Evolutionary conservation across 2,113 vertebrate genomes (phyloP), one percentile per base, ranked within the genome.

Genomic region (Paramisgurnus dabryanus): DNA sequence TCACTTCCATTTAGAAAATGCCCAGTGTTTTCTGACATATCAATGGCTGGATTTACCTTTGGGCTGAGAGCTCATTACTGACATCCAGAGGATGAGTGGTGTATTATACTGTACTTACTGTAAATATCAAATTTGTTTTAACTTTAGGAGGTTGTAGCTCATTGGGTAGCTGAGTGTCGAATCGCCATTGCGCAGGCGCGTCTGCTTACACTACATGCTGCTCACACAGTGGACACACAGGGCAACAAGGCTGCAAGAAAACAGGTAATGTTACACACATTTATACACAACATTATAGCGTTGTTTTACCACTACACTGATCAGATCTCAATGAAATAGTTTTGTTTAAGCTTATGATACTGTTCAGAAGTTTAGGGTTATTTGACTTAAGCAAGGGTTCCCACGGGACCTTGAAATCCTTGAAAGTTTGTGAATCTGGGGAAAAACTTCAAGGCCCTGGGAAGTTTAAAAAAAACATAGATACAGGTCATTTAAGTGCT

Each of bases 161-260:
- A 98, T 87, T 95, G 95, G 96, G 95, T 98, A 9, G 96, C 96
- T 0, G 94, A 98, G 72, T 95, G 96, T 63, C 95, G 94, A 58
- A 92, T 98, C n/a, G 84, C 92, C 83, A 96, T 97, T 4, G 95
- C 98, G 12, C 93, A 98, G 88, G 94, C 95, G 2, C 93, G 95
- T 17, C 87, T 98, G 84, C 89, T 98, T 74, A 96, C 93, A 0
- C 89, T 98, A 0, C 89, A 91, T n/a, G 94, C 96, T 0, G 97
- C 96, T 69, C 87, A 88, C 67, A 90, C 80, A 69, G 90, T 98
- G 0, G 96, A 98, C 40, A 84, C 17, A 0, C 0, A 90, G 55
- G 95, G 95, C 69, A 95, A 89, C 34, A 87, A 85, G n/a, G 90
- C 83, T 0, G 94, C 96, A 65, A 94, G 90, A 78, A 98, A 96